Evolutionary conservation across 2,797 vertebrate species (phyloP), one percentile per base, ranked within the genome.

Genomic region (Microctenopoma stevenorrisi): DNA sequence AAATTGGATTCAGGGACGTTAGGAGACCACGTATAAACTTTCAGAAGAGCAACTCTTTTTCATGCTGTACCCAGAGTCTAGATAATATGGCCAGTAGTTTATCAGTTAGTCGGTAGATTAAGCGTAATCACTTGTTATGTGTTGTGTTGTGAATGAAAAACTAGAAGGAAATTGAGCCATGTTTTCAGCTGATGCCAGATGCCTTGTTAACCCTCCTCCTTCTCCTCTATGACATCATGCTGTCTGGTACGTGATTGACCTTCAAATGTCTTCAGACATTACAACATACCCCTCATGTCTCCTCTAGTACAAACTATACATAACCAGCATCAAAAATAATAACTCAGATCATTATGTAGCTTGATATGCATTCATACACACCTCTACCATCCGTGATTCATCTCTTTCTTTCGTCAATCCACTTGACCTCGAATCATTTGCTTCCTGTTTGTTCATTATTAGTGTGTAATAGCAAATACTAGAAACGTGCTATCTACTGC

Each of bases 241-340:
- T 64, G 71, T 80, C 78, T 78, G 74, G 49, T 66, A 71, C 11
- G 7, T 70, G 78, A 87, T 65, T 73, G 79, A 83, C 83, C 82
- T 83, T 72, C 70, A 85, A 63, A 73, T 54, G 68, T 70, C 66
- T 78, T 76, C 66, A 87, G 82, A 81, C 73, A 63, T 78, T 64
- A 86, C 77, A 72, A 47, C 54, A 78, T 38, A 49, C 5, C 35
- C 26, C 50, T 79, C 69, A 79, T 73, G 53, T 68, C 4, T 30
- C 51, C 55, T 70, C 50, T 16, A 67, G 50, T 53, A 18, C 30
- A 57, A 18, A 13, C 43, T 26, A 22, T 5, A 5, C 18, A 49
- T 70, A 65, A 57, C 4, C 38, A 53, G 13, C 15, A 67, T 56
- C 25, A 4, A 18, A 28, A 64, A 65, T 6, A 28, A 42, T 30